A percentile compares a stretch with the other conserved stretches of the same genome.
These are phyloP conservation scores for Platysteira castanea DNA, from an alignment of 2,113 vertebrate genomes.

Conservation along the genomic window DNA sequence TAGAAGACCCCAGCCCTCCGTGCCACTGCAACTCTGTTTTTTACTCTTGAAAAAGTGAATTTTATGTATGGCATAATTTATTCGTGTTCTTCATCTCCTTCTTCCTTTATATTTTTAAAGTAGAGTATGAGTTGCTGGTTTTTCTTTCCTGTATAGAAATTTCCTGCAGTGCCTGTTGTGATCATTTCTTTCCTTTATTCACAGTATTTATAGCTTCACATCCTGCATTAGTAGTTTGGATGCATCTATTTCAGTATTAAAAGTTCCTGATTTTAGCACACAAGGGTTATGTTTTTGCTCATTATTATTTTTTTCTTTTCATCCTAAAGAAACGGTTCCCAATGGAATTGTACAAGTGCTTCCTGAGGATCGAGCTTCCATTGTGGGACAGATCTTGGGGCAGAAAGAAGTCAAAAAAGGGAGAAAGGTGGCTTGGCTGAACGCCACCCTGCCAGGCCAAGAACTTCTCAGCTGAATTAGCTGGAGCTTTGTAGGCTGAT, in stretches of 20 bases:
- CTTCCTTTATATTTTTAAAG: not conserved
- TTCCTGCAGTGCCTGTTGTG: not conserved
- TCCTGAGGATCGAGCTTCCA: not conserved
- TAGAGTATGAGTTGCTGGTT: fast-evolving
- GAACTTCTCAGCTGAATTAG: not conserved
- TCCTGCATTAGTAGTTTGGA: not conserved
- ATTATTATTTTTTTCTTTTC: not conserved
- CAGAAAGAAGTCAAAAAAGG: not conserved
- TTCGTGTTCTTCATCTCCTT: not conserved
- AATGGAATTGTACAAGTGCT: not conserved
- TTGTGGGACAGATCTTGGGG: not conserved
- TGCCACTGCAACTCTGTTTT: not conserved
- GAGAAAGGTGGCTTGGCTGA: not conserved
- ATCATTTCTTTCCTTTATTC: not conserved
- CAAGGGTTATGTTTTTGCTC: not conserved
- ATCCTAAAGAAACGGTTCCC: not conserved
- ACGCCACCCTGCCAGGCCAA: fast-evolving
- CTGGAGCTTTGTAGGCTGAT: not conserved
- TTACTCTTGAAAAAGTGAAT: not conserved
- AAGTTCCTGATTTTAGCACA: not conserved
- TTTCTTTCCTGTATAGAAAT: not conserved
- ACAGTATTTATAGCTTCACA: not conserved
- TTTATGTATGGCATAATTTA: not conserved
- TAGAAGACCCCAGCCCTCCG: not conserved
- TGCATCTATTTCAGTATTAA: not conserved